These are phyloP conservation scores for Kobus ellipsiprymnus DNA, from an alignment of 2,113 vertebrate genomes.

Conservation along the genomic window DNA sequence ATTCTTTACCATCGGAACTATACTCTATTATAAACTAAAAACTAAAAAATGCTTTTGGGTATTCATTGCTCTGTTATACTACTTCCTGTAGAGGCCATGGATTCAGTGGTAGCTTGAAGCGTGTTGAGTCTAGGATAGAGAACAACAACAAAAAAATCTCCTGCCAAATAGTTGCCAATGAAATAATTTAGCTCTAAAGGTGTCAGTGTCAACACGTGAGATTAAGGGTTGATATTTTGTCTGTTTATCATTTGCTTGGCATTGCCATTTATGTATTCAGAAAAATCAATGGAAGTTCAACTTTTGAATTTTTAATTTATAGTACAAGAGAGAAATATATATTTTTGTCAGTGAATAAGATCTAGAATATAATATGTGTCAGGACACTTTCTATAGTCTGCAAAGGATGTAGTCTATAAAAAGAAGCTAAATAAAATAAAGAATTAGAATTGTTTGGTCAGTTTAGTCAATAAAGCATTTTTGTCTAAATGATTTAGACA, in stretches of 20 bases:
- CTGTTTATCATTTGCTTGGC: background rate
- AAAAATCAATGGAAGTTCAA: background rate
- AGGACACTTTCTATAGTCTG: background rate
- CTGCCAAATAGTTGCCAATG: background rate
- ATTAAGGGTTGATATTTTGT: background rate
- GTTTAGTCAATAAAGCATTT: constrained; percentile 3
- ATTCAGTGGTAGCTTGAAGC: background rate
- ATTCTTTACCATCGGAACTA: background rate
- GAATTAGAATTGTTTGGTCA: background rate
- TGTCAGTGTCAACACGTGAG: background rate
- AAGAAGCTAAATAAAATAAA: background rate
- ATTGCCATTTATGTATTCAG: background rate
- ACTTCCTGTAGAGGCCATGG: background rate
- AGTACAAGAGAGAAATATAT: background rate
- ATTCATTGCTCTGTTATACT: background rate
- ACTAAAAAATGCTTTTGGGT: background rate
- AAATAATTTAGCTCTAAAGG: constrained; percentile 11
- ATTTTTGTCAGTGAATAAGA: constrained; percentile 11
- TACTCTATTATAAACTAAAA: background rate
- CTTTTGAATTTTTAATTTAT: background rate
- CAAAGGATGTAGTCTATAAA: background rate
- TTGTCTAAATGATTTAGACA: background rate
- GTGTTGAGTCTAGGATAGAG: background rate
- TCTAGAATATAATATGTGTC: background rate
- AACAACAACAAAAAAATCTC: background rate